Percentiles rank a stretch among this genome's conserved stretches.
These are phyloP conservation scores for Halichondria panicea DNA, from an alignment of 37 sponge, comb jelly and placozoan genomes.

Conservation along the genomic window DNA sequence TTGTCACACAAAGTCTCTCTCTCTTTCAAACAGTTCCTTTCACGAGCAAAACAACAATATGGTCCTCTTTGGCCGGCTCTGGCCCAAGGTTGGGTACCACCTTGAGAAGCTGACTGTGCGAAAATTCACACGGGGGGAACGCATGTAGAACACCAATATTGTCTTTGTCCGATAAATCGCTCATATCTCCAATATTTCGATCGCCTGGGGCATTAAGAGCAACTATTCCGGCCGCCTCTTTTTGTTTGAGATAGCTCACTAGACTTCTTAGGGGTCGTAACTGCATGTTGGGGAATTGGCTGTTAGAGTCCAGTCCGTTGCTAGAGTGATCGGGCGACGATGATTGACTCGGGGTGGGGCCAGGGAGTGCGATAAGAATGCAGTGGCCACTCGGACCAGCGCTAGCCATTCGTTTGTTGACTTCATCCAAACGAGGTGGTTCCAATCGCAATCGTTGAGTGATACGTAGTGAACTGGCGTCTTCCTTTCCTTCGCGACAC, in stretches of 20 bases:
- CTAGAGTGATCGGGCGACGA: constrained; percentile 1
- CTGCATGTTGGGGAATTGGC: constrained; percentile 31
- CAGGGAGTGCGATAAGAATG: constrained; percentile 84
- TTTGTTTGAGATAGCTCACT: constrained; percentile 88
- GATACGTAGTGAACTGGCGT: constrained; percentile 52
- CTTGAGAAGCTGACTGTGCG: constrained; percentile 76
- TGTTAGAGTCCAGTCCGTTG: background rate
- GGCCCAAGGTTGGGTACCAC: constrained; percentile 72
- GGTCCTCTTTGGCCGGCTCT: constrained; percentile 90
- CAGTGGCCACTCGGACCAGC: constrained; percentile 91
- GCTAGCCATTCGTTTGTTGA: constrained; percentile 81
- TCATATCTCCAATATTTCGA: background rate
- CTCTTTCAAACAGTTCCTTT: constrained; percentile 74
- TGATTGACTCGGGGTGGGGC: constrained; percentile 43
- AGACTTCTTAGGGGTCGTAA: constrained; percentile 85
- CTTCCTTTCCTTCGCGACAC: constrained; percentile 57
- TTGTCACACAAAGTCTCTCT: too few relatives aligned
- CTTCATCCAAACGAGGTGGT: constrained; percentile 90
- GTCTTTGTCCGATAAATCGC: constrained; percentile 29
- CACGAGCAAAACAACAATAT: constrained; percentile 91
- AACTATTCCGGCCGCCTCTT: constrained; percentile 97
- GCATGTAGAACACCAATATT: constrained; percentile 89
- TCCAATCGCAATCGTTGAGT: constrained; percentile 95
- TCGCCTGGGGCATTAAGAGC: constrained; percentile 35
- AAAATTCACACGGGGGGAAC: constrained; percentile 95